phyloP scores from a whole-genome alignment of 2,113 vertebrate species.

The Leptosomus discolor region DNA sequence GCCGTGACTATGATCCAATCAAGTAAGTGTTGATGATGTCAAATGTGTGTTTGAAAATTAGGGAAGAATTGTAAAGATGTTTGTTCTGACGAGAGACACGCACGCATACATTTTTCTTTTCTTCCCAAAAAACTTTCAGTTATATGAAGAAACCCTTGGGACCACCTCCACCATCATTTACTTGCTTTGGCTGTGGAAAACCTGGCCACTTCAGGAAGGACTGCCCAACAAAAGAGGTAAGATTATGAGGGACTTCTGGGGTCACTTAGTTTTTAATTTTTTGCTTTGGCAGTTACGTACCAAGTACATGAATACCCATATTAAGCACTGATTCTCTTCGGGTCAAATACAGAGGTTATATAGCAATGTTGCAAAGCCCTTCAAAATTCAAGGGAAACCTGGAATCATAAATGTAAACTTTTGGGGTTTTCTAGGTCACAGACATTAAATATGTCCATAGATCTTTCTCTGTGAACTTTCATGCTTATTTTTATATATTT shows the following conservation, averaged over 20 bases:
- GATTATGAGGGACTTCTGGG: neutral
- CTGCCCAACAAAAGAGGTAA: slow-evolving; percentile 91
- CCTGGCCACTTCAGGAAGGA: slow-evolving; percentile 95
- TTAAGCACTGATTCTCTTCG: neutral
- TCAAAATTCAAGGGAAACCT: neutral
- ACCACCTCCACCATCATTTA: slow-evolving; percentile 88
- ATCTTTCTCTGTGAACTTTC: neutral
- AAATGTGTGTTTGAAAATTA: neutral
- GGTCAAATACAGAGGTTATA: neutral
- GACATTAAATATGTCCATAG: neutral
- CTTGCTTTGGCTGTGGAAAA: slow-evolving; percentile 92
- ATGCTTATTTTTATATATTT: neutral
- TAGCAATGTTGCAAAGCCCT: neutral
- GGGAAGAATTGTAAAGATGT: neutral
- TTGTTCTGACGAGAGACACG: neutral
- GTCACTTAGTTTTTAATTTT: neutral
- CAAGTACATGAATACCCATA: fast-evolving
- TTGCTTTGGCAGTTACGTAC: neutral
- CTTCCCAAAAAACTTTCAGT: slow-evolving; percentile 60
- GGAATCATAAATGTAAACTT: neutral
- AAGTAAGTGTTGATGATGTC: slow-evolving; percentile 82
- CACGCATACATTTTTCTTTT: neutral
- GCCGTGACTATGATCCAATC: slow-evolving; percentile 91
- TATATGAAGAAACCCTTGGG: slow-evolving; percentile 87
- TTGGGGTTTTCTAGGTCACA: neutral